A percentile compares a stretch with the other conserved stretches of the same genome.
Evolutionary conservation across 2,797 vertebrate genomes (phyloP).

Genomic region (Enteromius paludinosus): DNA sequence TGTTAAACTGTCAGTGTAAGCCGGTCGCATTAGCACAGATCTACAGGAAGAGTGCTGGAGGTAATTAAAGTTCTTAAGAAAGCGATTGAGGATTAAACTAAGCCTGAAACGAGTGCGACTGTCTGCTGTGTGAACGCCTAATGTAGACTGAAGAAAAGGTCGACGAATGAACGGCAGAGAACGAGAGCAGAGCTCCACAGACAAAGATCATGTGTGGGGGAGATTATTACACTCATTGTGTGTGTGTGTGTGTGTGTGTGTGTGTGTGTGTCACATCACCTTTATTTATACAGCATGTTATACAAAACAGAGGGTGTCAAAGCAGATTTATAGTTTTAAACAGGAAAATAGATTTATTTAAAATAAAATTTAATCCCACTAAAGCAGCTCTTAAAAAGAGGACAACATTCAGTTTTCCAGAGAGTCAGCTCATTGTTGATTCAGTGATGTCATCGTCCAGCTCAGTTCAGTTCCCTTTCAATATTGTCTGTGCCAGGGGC

Average conservation of each 20-base stretch:
- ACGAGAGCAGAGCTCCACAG: slow-evolving; percentile 55
- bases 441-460: background rate
- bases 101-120: slow-evolving; percentile 71
- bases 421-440: too few species aligned
- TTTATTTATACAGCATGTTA: background rate
- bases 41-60: slow-evolving; percentile 75
- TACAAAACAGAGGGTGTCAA: background rate
- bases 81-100: slow-evolving; percentile 78
- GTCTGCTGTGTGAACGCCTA: slow-evolving; percentile 66
- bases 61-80: slow-evolving; percentile 84
- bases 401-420: background rate
- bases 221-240: background rate
- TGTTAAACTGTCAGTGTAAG: slow-evolving; percentile 68
- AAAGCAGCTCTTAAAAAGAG: background rate
- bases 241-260: background rate
- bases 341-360: too few species aligned
- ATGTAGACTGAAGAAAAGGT: slow-evolving; percentile 43
- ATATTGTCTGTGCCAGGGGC: background rate
- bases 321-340: background rate
- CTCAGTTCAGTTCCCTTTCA: background rate
- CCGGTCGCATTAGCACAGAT: slow-evolving; percentile 78
- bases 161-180: slow-evolving; percentile 41
- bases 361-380: background rate
- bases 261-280: background rate
- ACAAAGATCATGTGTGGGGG: slow-evolving; percentile 36